Conservation (phyloP, 2,797 vertebrate genomes). For the Yasuhikotakia modesta region DNA sequence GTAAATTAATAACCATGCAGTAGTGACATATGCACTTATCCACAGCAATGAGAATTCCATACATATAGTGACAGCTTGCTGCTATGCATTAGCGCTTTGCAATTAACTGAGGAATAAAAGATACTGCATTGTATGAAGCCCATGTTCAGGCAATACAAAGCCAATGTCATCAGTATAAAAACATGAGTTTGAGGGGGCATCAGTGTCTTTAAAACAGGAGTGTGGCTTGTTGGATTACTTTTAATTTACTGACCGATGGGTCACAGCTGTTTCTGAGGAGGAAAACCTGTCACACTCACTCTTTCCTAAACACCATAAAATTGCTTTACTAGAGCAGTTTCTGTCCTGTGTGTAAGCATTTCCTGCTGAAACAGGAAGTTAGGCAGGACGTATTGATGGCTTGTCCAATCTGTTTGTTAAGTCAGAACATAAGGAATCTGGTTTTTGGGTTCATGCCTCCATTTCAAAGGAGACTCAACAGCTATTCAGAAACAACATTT, state of each 20-base stretch:
- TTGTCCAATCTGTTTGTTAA: no score
- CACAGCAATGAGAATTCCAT: slow-evolving; percentile 54
- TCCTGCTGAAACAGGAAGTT: no score
- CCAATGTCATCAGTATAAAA: slow-evolving; percentile 62
- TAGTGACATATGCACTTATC: slow-evolving; percentile 46
- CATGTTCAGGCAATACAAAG: slow-evolving; percentile 68
- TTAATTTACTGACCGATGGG: not conserved
- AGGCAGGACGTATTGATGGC: no score
- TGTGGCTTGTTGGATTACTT: not conserved
- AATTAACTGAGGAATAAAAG: slow-evolving; percentile 74
- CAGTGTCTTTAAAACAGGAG: slow-evolving; percentile 17
- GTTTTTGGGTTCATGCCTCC: no score
- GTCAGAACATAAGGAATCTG: no score
- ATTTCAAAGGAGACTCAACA: no score
- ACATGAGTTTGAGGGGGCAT: slow-evolving; percentile 60
- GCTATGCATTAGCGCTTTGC: slow-evolving; percentile 68
- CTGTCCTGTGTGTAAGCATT: not conserved
- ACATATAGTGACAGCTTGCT: slow-evolving; percentile 64
- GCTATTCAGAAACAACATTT: no score
- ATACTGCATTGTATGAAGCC: slow-evolving; percentile 72
- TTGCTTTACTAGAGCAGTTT: not conserved
- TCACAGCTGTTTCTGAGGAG: not conserved
- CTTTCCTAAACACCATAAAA: not conserved
- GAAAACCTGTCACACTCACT: not conserved
- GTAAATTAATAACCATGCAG: slow-evolving; percentile 22